Evolutionary conservation across 2,113 vertebrate genomes (phyloP).

Genomic region (Antigone vipio): DNA sequence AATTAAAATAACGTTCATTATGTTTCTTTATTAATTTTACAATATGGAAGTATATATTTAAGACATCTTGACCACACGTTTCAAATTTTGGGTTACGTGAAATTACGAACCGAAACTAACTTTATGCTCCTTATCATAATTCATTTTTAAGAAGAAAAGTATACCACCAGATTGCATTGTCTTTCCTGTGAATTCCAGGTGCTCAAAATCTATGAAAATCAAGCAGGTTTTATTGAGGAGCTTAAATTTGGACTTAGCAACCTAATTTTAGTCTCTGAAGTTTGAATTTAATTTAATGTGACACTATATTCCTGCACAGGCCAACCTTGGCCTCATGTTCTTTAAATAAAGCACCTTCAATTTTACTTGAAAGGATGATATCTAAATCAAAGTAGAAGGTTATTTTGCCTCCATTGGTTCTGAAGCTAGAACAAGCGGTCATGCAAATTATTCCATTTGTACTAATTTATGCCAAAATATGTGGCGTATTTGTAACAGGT

Average conservation of each 20-base stretch:
- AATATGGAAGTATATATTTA: background rate
- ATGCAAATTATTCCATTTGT: background rate
- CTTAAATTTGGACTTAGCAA: constrained; percentile 44
- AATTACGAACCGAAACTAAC: background rate
- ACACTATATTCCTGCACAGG: constrained; percentile 40
- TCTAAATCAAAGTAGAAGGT: constrained; percentile 51
- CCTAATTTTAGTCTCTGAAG: constrained; percentile 54
- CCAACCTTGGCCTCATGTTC: constrained; percentile 44
- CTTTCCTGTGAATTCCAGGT: background rate
- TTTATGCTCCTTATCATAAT: background rate
- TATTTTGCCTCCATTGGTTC: constrained; percentile 16
- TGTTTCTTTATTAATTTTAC: background rate
- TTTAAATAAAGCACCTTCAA: constrained; percentile 62
- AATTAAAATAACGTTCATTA: background rate
- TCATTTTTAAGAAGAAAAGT: background rate
- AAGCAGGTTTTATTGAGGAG: constrained; percentile 37
- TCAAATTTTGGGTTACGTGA: background rate
- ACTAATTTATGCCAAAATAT: constrained; percentile 32
- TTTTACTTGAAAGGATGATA: constrained; percentile 38
- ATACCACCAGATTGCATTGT: background rate
- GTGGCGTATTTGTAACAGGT: background rate
- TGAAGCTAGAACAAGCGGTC: background rate
- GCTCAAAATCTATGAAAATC: background rate
- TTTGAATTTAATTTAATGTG: constrained; percentile 59
- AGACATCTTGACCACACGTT: background rate